Conservation (phyloP, 2,888 invertebrate species). For the Drosophila mercatorum region DNA sequence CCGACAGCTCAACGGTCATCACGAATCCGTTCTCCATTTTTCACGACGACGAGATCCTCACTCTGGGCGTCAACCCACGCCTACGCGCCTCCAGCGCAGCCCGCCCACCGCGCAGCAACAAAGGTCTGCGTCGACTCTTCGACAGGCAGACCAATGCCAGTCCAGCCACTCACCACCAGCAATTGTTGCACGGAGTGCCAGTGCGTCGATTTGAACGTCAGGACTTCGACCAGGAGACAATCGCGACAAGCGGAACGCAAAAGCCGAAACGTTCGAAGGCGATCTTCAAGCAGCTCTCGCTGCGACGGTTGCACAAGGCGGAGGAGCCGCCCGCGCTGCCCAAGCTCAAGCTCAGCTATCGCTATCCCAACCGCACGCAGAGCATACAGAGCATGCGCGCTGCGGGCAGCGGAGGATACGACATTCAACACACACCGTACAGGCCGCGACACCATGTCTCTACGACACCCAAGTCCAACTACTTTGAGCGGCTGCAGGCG, state of each 20-base stretch:
- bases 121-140: constrained; percentile 73
- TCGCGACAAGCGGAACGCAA: neutral
- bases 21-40: constrained; percentile 84
- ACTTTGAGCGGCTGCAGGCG: constrained; percentile 83
- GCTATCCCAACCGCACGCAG: constrained; percentile 83
- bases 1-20: constrained; percentile 82
- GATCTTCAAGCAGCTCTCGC: constrained; percentile 79
- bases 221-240: constrained; percentile 64
- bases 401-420: constrained; percentile 61
- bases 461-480: constrained; percentile 68
- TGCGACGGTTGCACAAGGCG: constrained; percentile 67
- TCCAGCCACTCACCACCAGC: constrained; percentile 55
- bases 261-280: constrained; percentile 53
- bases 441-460: constrained; percentile 42
- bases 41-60: constrained; percentile 80
- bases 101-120: constrained; percentile 54
- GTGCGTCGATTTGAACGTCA: constrained; percentile 82
- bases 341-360: constrained; percentile 83
- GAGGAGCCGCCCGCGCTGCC: constrained; percentile 58
- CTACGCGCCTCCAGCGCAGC: constrained; percentile 65
- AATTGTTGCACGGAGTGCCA: constrained; percentile 80
- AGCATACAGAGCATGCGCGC: constrained; percentile 74
- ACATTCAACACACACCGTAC: constrained; percentile 63
- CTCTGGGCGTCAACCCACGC: constrained; percentile 74
- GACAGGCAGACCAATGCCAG: constrained; percentile 44